These are phyloP conservation scores for Myotis lucifugus DNA, from an alignment of 2,113 vertebrate species.

Conservation along the genomic window DNA sequence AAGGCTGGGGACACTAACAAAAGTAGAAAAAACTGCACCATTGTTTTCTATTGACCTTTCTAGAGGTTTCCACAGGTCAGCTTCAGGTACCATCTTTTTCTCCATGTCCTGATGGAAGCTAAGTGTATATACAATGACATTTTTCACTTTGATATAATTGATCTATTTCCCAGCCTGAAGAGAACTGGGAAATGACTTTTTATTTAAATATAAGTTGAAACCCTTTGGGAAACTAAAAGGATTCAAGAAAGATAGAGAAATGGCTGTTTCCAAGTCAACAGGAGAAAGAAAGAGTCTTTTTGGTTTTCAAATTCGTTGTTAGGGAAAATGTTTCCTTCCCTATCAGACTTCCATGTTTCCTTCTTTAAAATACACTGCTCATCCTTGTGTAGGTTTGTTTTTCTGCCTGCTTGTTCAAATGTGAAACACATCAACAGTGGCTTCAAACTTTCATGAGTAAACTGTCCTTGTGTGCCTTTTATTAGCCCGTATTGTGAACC, in stretches of 20 bases:
- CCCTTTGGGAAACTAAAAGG: conserved; percentile 63
- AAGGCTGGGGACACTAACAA: neutral
- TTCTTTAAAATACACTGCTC: conserved; percentile 60
- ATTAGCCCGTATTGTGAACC: conserved; percentile 50
- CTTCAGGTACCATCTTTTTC: conserved; percentile 25
- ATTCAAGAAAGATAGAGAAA: conserved; percentile 53
- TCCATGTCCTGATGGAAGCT: conserved; percentile 48
- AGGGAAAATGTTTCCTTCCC: conserved; percentile 42
- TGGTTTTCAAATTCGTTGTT: conserved; percentile 66
- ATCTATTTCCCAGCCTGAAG: conserved; percentile 43
- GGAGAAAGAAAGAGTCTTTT: conserved; percentile 31
- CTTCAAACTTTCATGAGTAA: conserved; percentile 52
- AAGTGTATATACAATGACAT: neutral
- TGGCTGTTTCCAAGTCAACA: conserved; percentile 46
- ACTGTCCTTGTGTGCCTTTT: conserved; percentile 58
- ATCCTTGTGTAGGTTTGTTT: conserved; percentile 9
- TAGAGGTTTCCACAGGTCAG: neutral
- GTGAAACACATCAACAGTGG: conserved; percentile 42
- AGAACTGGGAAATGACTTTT: conserved; percentile 71
- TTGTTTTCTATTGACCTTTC: conserved; percentile 53
- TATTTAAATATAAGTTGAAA: conserved; percentile 70
- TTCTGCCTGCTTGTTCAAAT: conserved; percentile 64
- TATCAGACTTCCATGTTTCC: conserved; percentile 49
- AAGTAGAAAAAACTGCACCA: conserved; percentile 51
- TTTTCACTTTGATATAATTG: conserved; percentile 64